Conservation (phyloP, 1,140 invertebrate species). For the Trinorchestia longiramus region DNA sequence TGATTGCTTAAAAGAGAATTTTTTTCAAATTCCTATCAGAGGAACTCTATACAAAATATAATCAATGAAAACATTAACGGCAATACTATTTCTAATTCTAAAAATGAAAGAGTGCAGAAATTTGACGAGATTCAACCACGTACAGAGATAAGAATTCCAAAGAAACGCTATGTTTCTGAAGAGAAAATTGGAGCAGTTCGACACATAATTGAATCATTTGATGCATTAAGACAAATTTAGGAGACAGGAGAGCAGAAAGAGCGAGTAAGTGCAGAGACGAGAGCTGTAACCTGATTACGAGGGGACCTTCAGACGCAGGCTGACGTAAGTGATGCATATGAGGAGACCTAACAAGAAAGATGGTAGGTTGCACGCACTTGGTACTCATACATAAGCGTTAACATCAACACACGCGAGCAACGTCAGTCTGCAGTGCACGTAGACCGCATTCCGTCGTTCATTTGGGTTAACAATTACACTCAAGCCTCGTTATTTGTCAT, state of each 20-base stretch:
- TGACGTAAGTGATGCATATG: neutral
- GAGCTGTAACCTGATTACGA: conserved; percentile 16
- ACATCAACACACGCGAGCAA: neutral
- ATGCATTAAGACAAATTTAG: conserved; percentile 43
- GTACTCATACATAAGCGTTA: no score
- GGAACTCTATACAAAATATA: neutral
- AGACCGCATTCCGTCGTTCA: neutral
- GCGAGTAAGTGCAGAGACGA: neutral
- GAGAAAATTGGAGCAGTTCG: neutral
- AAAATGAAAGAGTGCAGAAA: neutral
- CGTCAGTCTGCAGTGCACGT: neutral
- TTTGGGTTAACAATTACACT: neutral
- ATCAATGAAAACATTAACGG: neutral
- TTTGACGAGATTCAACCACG: neutral
- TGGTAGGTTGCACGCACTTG: no score
- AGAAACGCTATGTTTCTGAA: neutral
- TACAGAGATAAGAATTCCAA: neutral
- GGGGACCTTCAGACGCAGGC: neutral
- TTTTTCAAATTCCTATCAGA: neutral
- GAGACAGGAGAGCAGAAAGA: neutral
- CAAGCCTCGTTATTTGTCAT: no score
- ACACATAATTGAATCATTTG: conserved; percentile 23
- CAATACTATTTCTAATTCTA: neutral
- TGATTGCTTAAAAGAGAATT: no score
- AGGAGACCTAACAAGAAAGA: no score